A percentile compares a stretch with the other conserved stretches of the same genome.
phyloP scores from a whole-genome alignment of 2,797 vertebrate genomes.

The Chloroceryle inda region DNA sequence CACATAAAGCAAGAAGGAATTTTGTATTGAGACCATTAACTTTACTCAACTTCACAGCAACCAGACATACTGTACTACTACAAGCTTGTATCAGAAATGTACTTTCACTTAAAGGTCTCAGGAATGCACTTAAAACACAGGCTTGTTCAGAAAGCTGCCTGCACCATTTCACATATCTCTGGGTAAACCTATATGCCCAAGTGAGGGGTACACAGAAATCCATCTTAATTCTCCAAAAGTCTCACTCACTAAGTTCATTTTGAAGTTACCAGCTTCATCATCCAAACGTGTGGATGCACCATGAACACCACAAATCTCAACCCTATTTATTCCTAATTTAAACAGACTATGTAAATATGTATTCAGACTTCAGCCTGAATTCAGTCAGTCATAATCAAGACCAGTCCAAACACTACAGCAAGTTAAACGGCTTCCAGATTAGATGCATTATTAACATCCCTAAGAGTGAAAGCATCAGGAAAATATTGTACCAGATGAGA shows the following conservation, averaged over 20 bases:
- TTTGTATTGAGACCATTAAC: background rate
- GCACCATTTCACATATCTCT: background rate
- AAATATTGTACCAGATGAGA: constrained; percentile 79
- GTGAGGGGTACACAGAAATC: background rate
- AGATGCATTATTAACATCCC: constrained; percentile 82
- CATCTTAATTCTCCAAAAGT: background rate
- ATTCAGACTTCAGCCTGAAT: background rate
- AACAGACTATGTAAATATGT: background rate
- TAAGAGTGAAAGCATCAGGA: constrained; percentile 82
- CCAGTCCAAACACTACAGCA: background rate
- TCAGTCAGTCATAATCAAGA: background rate
- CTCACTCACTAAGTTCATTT: background rate
- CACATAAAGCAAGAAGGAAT: background rate
- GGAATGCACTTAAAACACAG: background rate
- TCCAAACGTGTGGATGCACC: background rate
- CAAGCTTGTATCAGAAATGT: background rate
- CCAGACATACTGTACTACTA: background rate
- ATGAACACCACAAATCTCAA: background rate
- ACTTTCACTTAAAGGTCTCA: background rate
- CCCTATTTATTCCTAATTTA: background rate
- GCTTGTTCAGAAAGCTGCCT: background rate
- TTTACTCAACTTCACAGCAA: background rate
- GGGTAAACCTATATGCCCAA: background rate
- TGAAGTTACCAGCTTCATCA: background rate
- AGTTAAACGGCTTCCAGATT: constrained; percentile 51